Base-by-base conservation (phyloP, 2,888 invertebrate species). In the Drosophila paramelanica region DNA sequence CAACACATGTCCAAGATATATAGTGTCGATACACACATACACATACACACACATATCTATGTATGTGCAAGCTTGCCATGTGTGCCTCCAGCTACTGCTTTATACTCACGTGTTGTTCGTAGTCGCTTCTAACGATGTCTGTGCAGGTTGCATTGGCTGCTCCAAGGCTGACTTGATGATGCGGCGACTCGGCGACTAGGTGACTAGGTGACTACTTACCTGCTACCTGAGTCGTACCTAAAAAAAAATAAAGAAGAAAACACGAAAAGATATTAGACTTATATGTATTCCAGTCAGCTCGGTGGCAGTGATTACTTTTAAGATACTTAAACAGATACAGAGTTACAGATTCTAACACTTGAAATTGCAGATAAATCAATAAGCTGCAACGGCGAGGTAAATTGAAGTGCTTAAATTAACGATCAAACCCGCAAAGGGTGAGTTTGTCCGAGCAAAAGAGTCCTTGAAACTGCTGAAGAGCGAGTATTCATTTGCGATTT, bases 1-100 rank as follows among this genome's bases (percentile, higher is more conserved):
- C 85, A 86, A 85, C 85, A 88, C 88, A 88, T 85, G 85, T 85
- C 86, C 83, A 72, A 85, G 81, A 80, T 85, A 81, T 81, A 77
- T 77, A 75, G 61, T 76, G 57, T 53, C 68, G 76, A 77, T 79
- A 80, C 55, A 69, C 51, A 59, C 14, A 77, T 79, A 80, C 55
- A 69, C 51, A 59, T 20, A 14, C 36, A 25, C 14, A 36, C 8
- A 20, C 27, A 46, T 33, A 52, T 27, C 49, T 20, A 36, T 13
- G 23, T 8, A 23, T 4, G 0, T 23, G 23, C 23, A 10, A 31
- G 31, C 10, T 10, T 31, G 31, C 31, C 31, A 31, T 51, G 36
- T 42, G 10, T 53, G 39, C 43, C 62, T 52, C 20, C 61, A 56
- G 64, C 55, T 46, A 38, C 23, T 47, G 53, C 52, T 55, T 61